phyloP scores from a whole-genome alignment of 2,113 vertebrate species.

The Colinus virginianus region DNA sequence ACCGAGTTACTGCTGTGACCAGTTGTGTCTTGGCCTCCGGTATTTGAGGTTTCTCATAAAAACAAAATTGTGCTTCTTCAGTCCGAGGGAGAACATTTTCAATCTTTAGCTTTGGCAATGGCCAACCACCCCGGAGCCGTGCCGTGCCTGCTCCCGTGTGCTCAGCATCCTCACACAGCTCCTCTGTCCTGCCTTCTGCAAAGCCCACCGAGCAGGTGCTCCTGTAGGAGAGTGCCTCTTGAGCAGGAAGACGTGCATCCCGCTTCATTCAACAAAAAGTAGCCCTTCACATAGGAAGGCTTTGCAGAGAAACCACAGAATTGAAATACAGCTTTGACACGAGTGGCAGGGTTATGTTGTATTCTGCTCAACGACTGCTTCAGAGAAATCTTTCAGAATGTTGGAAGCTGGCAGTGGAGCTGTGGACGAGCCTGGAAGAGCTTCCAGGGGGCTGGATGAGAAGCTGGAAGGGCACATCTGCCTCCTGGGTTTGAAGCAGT shows the following conservation, averaged over 20 bases:
- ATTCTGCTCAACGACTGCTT: background rate
- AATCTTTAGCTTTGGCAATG: background rate
- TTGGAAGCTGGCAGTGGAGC: conserved; percentile 5
- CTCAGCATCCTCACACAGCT: background rate
- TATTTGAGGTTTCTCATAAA: background rate
- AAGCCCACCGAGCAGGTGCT: background rate
- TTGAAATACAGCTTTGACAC: background rate
- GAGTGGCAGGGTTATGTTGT: background rate
- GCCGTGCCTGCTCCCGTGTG: background rate
- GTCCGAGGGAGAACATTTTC: background rate
- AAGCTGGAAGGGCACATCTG: conserved; percentile 9
- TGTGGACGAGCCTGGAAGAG: background rate
- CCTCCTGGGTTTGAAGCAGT: background rate
- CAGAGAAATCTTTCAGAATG: background rate
- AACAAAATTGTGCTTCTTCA: background rate
- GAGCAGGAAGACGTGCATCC: background rate
- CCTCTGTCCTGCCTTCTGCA: background rate
- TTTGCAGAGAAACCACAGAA: background rate
- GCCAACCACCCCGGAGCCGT: background rate
- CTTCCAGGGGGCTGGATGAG: background rate
- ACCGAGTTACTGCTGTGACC: background rate
- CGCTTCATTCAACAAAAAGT: background rate
- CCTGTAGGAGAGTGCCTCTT: background rate
- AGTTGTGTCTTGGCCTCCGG: background rate
- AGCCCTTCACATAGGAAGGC: fast-evolving